Evolutionary conservation across 2,113 vertebrate genomes (phyloP).

Genomic region (Anser cygnoides): DNA sequence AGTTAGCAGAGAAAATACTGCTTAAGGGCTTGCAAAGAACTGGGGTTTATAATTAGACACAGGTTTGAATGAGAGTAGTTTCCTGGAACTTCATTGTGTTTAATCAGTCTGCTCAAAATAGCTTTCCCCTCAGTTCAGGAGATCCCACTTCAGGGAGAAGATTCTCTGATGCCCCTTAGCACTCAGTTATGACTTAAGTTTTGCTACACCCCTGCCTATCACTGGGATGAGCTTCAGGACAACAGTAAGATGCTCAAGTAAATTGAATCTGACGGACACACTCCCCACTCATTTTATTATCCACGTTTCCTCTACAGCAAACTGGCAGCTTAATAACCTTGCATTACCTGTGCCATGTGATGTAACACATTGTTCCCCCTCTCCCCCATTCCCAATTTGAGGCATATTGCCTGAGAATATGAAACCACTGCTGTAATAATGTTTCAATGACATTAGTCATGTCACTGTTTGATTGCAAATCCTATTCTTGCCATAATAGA

Average conservation of each 20-base stretch:
- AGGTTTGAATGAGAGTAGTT: not conserved
- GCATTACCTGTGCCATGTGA: not conserved
- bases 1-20: not conserved
- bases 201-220: not conserved
- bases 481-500: constrained; percentile 20
- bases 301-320: not conserved
- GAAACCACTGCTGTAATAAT: not conserved
- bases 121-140: not conserved
- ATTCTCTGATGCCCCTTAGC: not conserved
- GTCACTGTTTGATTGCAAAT: constrained; percentile 37
- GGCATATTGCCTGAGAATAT: not conserved
- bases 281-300: not conserved
- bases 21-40: not conserved
- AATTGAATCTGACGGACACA: not conserved
- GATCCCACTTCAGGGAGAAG: not conserved
- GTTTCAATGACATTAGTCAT: not conserved
- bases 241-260: not conserved
- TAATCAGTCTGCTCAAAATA: constrained; percentile 20
- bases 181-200: not conserved
- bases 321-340: not conserved
- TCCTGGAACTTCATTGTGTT: not conserved
- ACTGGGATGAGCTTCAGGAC: not conserved
- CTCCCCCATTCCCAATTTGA: not conserved
- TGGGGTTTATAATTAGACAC: not conserved
- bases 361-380: accelerated